Conservation (phyloP, 2,888 invertebrate genomes). For the Nebria salina region DNA sequence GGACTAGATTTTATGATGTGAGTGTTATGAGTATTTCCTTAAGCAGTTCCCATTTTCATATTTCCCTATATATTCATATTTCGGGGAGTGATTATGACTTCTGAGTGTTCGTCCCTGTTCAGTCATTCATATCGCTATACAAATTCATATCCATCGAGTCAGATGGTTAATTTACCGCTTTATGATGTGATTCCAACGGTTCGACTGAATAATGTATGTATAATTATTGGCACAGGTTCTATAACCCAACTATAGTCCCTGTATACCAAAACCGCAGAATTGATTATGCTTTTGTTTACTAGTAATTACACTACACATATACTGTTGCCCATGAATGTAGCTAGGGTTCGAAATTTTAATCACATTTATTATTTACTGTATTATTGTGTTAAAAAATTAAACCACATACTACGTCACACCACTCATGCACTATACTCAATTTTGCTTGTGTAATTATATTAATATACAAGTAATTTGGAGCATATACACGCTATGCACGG, state of each 20-base stretch:
- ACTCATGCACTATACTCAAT: background rate
- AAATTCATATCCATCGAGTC: background rate
- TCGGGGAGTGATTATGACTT: background rate
- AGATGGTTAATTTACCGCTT: conserved; percentile 33
- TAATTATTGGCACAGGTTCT: conserved; percentile 25
- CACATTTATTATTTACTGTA: conserved; percentile 20
- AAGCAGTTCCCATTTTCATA: background rate
- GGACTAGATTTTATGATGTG: too few species aligned
- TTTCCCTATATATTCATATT: background rate
- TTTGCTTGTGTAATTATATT: background rate
- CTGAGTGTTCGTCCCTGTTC: background rate
- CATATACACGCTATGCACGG: background rate
- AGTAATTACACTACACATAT: conserved; percentile 26
- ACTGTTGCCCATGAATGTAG: conserved; percentile 18
- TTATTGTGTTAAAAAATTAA: background rate
- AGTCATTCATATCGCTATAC: background rate
- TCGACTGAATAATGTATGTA: conserved; percentile 36
- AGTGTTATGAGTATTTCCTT: background rate
- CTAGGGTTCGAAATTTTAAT: conserved; percentile 22
- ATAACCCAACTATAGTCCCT: background rate
- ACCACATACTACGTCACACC: background rate
- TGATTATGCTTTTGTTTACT: conserved; percentile 34
- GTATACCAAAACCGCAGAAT: conserved; percentile 24
- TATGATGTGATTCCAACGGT: conserved; percentile 28
- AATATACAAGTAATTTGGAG: background rate